Conservation (phyloP, 2,888 invertebrate species). For the Iphiclides podalirius region DNA sequence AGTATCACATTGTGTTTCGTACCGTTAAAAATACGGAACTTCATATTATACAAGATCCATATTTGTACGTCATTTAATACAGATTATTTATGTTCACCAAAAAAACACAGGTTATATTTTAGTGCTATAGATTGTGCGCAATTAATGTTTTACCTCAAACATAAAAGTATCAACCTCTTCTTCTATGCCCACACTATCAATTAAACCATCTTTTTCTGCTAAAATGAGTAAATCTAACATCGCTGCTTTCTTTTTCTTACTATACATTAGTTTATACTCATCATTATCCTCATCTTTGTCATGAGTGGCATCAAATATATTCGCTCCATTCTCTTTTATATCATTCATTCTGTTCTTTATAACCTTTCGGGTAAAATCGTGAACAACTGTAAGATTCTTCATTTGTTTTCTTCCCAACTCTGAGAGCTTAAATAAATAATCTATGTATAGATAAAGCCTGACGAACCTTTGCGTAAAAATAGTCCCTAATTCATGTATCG, state of each 20-base stretch:
- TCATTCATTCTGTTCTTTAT: constrained; percentile 34
- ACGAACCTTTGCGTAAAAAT: constrained; percentile 55
- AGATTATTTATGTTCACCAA: no score
- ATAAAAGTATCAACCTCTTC: constrained; percentile 83
- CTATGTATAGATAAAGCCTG: constrained; percentile 78
- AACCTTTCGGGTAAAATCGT: constrained; percentile 47
- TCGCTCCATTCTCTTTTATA: constrained; percentile 42
- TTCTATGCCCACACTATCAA: constrained; percentile 72
- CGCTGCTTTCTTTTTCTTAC: constrained; percentile 67
- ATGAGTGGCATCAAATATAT: constrained; percentile 20
- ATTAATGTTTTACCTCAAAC: constrained; percentile 70
- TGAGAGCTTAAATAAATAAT: constrained; percentile 76
- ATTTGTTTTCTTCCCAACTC: constrained; percentile 69
- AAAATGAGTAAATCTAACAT: constrained; percentile 75
- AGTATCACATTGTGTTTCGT: no score
- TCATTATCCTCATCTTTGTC: constrained; percentile 29
- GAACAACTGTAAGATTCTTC: constrained; percentile 47
- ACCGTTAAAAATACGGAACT: no score
- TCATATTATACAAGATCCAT: no score
- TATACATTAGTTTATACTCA: constrained; percentile 4
- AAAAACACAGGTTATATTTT: no score
- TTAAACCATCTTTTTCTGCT: constrained; percentile 64
- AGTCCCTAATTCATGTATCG: constrained; percentile 71
- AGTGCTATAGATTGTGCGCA: no score
- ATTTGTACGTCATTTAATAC: no score